These are phyloP conservation scores for Dendrophyllia cribrosa DNA, from an alignment of 64 coral and sea anemone species.

Conservation along the genomic window DNA sequence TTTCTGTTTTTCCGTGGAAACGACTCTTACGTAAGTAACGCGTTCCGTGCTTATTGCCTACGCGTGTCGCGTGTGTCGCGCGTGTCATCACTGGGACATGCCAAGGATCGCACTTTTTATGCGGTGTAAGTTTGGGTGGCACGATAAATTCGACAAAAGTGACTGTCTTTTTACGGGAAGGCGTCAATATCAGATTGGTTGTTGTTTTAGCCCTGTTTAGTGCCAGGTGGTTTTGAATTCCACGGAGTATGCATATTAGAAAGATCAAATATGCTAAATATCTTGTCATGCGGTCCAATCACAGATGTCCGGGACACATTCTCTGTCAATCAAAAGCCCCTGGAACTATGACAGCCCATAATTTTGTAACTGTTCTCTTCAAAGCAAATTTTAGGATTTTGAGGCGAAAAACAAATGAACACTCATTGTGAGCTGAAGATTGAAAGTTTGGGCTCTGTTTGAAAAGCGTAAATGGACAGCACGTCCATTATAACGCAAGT, in stretches of 20 bases:
- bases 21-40: too few relatives aligned
- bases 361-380: constrained; percentile 31
- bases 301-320: not conserved
- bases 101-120: too few relatives aligned
- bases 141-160: not conserved
- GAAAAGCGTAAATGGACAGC: constrained; percentile 84
- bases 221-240: constrained; percentile 15
- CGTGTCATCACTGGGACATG: too few relatives aligned
- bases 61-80: too few relatives aligned
- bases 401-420: constrained; percentile 51
- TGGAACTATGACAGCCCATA: constrained; percentile 38
- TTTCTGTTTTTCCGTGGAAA: too few relatives aligned
- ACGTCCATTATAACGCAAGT: constrained; percentile 99
- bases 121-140: too few relatives aligned
- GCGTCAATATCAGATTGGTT: not conserved
- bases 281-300: not conserved
- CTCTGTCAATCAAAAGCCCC: constrained; percentile 35
- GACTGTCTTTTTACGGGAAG: not conserved
- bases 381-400: constrained; percentile 4
- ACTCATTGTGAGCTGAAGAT: constrained; percentile 9
- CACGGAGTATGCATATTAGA: not conserved
- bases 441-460: constrained; percentile 33
- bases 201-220: not conserved
- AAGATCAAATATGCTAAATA: constrained; percentile 33
- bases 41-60: too few relatives aligned